phyloP scores from a whole-genome alignment of 2,797 vertebrate genomes.

The Macroramphosus scolopax region DNA sequence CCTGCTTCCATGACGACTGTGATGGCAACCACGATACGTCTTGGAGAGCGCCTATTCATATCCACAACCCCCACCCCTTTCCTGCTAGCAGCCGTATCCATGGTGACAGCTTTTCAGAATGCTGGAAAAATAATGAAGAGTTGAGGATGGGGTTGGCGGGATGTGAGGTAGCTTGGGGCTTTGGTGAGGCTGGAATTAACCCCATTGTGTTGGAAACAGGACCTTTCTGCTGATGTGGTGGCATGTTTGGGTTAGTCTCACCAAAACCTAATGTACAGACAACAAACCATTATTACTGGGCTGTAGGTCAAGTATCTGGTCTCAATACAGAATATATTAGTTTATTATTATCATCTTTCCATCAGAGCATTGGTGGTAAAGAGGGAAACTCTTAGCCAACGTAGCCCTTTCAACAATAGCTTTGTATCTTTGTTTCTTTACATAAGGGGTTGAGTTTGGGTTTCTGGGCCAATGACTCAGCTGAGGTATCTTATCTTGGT shows the following conservation, averaged over 20 bases:
- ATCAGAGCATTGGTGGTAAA: no score
- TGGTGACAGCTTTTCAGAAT: conserved; percentile 71
- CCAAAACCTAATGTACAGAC: neutral
- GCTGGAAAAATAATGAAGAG: conserved; percentile 57
- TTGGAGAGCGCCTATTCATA: conserved; percentile 78
- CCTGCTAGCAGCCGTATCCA: conserved; percentile 69
- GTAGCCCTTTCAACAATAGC: no score
- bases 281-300: no score
- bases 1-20: conserved; percentile 69
- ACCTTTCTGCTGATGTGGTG: conserved; percentile 2
- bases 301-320: no score
- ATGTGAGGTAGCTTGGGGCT: conserved; percentile 7
- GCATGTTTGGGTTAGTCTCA: neutral
- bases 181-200: conserved; percentile 23
- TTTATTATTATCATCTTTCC: no score
- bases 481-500: no score
- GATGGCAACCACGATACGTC: conserved; percentile 69
- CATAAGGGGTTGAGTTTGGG: no score
- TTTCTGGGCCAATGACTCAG: no score
- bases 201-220: conserved; percentile 21
- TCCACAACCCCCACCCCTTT: conserved; percentile 45
- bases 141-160: conserved; percentile 32
- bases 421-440: no score
- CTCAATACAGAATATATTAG: no score
- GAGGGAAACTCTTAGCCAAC: no score